These are phyloP conservation scores for Creontiades dilutus DNA, from an alignment of 2,888 invertebrate genomes.

Conservation along the genomic window DNA sequence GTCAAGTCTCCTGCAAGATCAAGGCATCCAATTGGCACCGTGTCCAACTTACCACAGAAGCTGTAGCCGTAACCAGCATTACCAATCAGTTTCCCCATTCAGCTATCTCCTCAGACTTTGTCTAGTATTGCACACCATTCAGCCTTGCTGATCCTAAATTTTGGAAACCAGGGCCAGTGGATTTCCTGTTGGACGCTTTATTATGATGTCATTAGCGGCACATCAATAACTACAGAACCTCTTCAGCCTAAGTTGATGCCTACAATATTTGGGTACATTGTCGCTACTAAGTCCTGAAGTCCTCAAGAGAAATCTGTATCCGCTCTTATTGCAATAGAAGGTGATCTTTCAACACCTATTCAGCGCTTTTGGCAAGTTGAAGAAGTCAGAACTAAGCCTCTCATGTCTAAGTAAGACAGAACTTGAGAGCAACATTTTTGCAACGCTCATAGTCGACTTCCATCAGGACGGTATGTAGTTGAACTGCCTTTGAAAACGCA, in stretches of 20 bases:
- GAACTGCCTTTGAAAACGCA: not conserved
- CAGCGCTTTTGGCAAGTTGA: constrained; percentile 58
- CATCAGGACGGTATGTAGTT: constrained; percentile 24
- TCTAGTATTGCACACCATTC: not conserved
- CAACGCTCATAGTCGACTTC: constrained; percentile 4
- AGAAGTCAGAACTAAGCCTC: not conserved
- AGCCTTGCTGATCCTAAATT: not conserved
- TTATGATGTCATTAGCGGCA: not conserved
- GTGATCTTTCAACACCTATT: not conserved
- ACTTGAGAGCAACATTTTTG: constrained; percentile 49
- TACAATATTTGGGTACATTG: not conserved
- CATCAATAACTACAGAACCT: not conserved
- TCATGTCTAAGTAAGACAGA: not conserved
- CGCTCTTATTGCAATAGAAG: not conserved
- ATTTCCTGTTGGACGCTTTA: constrained; percentile 41
- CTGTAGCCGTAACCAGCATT: not conserved
- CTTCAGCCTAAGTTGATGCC: not conserved
- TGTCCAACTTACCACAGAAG: not conserved
- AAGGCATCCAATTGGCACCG: not conserved
- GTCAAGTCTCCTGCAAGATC: not conserved
- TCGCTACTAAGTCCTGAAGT: constrained; percentile 77
- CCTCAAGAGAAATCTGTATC: not conserved
- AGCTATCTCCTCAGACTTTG: not conserved
- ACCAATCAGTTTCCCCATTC: not conserved
- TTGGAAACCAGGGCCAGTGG: constrained; percentile 34